Evolutionary conservation across 2,888 invertebrate genomes (phyloP).

Genomic region (Xanthia togata): DNA sequence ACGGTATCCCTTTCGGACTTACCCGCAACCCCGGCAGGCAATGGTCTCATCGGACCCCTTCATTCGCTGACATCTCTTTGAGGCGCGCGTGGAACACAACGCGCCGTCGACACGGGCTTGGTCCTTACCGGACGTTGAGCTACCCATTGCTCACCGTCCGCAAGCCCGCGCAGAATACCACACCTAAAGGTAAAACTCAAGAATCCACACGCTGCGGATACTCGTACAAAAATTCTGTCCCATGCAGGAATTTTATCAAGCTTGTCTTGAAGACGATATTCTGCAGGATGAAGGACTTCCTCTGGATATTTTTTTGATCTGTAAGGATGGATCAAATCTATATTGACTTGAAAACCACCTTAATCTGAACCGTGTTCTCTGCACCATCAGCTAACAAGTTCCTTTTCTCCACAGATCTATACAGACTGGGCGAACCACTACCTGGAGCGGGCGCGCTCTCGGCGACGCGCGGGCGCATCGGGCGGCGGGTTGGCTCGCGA

Average conservation of each 20-base stretch:
- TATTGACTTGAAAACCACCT: not conserved
- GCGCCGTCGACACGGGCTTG: too few relatives aligned
- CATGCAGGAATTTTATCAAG: not conserved
- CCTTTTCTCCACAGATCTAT: constrained; percentile 94
- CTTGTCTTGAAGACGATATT: not conserved
- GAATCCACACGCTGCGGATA: not conserved
- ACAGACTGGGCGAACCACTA: constrained; percentile 99
- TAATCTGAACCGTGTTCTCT: not conserved
- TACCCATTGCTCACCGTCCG: too few relatives aligned
- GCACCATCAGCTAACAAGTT: not conserved
- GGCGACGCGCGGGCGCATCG: constrained; percentile 93
- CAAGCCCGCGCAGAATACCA: too few relatives aligned
- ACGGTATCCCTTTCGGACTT: too few relatives aligned
- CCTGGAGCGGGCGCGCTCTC: constrained; percentile 96
- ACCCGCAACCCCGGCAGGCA: too few relatives aligned
- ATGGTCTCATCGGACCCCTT: too few relatives aligned
- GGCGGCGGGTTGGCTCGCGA: constrained; percentile 95
- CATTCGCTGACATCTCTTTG: too few relatives aligned
- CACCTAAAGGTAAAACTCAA: not conserved
- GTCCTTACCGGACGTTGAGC: too few relatives aligned
- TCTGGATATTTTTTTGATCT: not conserved
- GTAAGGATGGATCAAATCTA: not conserved
- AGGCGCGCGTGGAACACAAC: too few relatives aligned
- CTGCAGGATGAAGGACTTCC: not conserved
- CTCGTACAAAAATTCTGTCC: not conserved